Conservation (phyloP, 2,113 vertebrate species). For the Jaculus jaculus region DNA sequence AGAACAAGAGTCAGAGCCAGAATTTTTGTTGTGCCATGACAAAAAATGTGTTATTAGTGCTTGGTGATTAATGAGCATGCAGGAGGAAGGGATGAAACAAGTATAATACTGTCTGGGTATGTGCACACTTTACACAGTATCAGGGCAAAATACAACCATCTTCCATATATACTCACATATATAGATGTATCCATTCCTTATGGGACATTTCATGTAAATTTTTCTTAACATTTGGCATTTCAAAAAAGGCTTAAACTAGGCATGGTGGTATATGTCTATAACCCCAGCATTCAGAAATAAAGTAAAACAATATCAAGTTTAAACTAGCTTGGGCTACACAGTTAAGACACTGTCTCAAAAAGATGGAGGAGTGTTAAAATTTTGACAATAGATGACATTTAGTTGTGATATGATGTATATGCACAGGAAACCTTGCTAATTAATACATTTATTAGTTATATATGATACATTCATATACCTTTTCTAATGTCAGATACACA, state of each 20-base stretch:
- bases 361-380: not conserved
- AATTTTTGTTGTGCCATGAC: conserved; percentile 82
- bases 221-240: conserved; percentile 7
- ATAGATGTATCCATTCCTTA: not conserved
- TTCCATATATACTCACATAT: not conserved
- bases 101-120: conserved; percentile 79
- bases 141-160: conserved; percentile 54
- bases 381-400: not conserved
- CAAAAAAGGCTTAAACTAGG: not conserved
- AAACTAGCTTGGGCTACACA: not conserved
- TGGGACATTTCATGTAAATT: not conserved
- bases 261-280: not conserved
- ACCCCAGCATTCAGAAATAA: not conserved
- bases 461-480: conserved; percentile 8
- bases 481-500: not conserved
- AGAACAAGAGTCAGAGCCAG: conserved; percentile 81
- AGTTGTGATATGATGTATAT: not conserved
- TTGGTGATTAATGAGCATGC: conserved; percentile 84
- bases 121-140: conserved; percentile 73
- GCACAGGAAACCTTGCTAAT: not conserved
- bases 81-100: conserved; percentile 80
- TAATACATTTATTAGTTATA: not conserved
- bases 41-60: conserved; percentile 83
- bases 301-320: not conserved
- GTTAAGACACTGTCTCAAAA: not conserved